Conservation (phyloP, 2,888 invertebrate genomes). For the Prenolepis imparis region DNA sequence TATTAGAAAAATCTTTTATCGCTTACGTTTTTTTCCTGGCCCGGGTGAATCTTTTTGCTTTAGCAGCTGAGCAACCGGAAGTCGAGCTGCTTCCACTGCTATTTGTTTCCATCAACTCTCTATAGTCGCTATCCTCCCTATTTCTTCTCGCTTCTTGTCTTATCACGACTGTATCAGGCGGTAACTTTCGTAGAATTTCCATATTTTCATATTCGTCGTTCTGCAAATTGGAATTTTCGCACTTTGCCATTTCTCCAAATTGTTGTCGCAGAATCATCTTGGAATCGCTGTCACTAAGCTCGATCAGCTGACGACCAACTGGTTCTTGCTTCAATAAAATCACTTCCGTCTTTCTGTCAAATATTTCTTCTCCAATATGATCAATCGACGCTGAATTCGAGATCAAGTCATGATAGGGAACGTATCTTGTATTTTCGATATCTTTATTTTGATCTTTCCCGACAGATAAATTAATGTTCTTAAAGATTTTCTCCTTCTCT, state of each 20-base stretch:
- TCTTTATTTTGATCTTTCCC: background rate
- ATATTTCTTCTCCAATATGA: background rate
- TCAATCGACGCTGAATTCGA: background rate
- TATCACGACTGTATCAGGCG: constrained; percentile 76
- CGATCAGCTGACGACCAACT: constrained; percentile 59
- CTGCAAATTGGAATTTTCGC: background rate
- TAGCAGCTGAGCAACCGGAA: constrained; percentile 62
- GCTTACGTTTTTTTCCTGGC: constrained; percentile 76
- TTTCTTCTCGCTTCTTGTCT: constrained; percentile 65
- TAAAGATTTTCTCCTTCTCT: background rate
- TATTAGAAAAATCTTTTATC: background rate
- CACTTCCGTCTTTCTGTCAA: background rate
- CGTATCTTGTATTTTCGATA: background rate
- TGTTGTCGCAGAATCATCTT: constrained; percentile 77
- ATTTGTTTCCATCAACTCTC: constrained; percentile 71
- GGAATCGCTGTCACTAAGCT: constrained; percentile 73
- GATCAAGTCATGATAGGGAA: background rate
- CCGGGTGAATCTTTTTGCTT: constrained; percentile 72
- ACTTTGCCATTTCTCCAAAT: constrained; percentile 53
- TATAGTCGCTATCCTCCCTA: constrained; percentile 75
- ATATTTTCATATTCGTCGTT: constrained; percentile 54
- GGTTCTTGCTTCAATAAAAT: constrained; percentile 6
- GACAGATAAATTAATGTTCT: background rate
- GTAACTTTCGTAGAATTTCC: constrained; percentile 74
- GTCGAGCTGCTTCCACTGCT: constrained; percentile 67